Percentiles rank a stretch among this genome's conserved stretches.
These are phyloP conservation scores for Thamnophis sirtalis DNA, from an alignment of 2,113 vertebrate genomes.

Conservation along the genomic window DNA sequence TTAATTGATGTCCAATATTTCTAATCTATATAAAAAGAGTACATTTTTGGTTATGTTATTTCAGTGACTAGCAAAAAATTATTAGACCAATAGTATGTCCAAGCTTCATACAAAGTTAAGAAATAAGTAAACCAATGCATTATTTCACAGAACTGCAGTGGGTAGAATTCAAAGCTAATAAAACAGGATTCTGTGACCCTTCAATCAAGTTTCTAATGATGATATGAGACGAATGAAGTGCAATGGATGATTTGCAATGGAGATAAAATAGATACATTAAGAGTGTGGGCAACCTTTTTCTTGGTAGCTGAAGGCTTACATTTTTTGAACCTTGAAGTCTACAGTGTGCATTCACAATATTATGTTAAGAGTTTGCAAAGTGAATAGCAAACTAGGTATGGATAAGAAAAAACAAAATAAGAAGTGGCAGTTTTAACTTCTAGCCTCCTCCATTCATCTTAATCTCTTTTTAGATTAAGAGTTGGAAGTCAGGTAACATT, in stretches of 20 bases:
- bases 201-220: background rate
- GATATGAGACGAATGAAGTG: background rate
- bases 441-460: background rate
- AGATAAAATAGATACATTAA: background rate
- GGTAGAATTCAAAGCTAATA: background rate
- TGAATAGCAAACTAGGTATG: background rate
- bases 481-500: background rate
- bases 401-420: background rate
- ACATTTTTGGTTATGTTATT: background rate
- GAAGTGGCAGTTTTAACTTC: background rate
- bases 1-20: background rate
- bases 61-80: background rate
- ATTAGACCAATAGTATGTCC: background rate
- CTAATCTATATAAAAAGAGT: background rate
- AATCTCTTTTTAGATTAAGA: background rate
- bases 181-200: background rate
- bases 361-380: background rate
- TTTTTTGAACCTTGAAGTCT: background rate
- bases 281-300: background rate
- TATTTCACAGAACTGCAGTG: background rate
- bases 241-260: background rate
- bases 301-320: background rate
- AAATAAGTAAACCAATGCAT: background rate
- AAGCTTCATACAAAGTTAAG: background rate
- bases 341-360: background rate